Evolutionary conservation across 1,140 invertebrate species (phyloP), one percentile per base, ranked within the genome.

Genomic region (Monomorium pharaonis): DNA sequence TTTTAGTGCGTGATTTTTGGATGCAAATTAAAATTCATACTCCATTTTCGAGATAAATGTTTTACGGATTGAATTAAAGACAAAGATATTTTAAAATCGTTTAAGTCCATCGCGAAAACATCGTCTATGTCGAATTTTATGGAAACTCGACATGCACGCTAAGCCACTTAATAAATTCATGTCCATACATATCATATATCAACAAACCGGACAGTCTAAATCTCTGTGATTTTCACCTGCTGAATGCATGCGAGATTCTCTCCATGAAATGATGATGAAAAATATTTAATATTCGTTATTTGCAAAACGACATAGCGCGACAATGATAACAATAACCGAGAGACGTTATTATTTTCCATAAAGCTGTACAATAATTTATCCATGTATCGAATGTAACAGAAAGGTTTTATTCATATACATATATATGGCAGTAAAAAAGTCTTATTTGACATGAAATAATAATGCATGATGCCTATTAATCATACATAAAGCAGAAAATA

Each of bases 101-200:
- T 77, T 24, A n/a, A 33, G 37, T 58, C 12, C 18, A 56, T 27
- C 21, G 49, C 14, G 65, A 54, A 69, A 80, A 67, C 14, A 33
- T 4, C 16, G 30, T 51, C n/a, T 33, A 9, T 33, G 44, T 7
- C 2, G 10, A 80, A 69, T 42, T 69, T 80, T n/a, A 5, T 10
- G 21, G 27, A 7, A 14, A 80, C 18, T 56, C 65, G 21, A 54
- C 33, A 49, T 51, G 21, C 49, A 69, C 33, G 18, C 24, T 72
- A n/a, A 81, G 51, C 37, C 78, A 72, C 47, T 58, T 72, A 72
- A 81, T 81, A 70, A 72, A 81, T 81, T 18, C 49, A 21, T 44
- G 18, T 72, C 24, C 24, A 72, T 58, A 72, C 44, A 51, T 70
- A 54, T 70, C 10, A n/a, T 33, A n/a, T 1, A 81, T 81, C 77